Evolutionary conservation across 2,113 vertebrate genomes (phyloP).

Genomic region (Rhinoptilus africanus): DNA sequence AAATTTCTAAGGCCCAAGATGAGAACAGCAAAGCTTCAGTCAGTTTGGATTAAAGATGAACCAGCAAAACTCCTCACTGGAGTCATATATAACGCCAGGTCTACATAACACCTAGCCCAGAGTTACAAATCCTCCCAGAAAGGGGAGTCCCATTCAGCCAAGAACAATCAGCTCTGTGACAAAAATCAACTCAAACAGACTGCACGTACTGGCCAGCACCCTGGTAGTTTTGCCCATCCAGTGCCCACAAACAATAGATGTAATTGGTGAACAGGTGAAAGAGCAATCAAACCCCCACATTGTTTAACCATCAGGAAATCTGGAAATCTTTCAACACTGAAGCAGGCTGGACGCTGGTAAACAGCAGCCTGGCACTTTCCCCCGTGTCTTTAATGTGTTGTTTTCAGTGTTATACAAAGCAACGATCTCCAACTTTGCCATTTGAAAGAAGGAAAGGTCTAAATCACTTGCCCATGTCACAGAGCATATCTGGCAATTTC

Average conservation of each 20-base stretch:
- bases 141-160: neutral
- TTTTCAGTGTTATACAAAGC: neutral
- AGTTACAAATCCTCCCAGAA: neutral
- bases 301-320: neutral
- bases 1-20: neutral
- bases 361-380: neutral
- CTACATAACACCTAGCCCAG: neutral
- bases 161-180: neutral
- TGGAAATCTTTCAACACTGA: neutral
- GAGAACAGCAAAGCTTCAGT: neutral
- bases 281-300: neutral
- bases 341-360: neutral
- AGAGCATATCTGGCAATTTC: neutral
- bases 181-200: neutral
- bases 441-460: neutral
- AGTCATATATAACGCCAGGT: neutral
- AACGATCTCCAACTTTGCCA: neutral
- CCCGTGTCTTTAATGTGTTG: neutral
- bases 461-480: neutral
- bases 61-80: neutral
- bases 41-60: neutral
- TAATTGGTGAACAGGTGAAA: neutral
- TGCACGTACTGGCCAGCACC: neutral
- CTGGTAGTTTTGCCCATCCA: neutral
- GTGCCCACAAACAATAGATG: constrained; percentile 1